phyloP scores from a whole-genome alignment of 2,113 vertebrate genomes.

The Elachura formosa region DNA sequence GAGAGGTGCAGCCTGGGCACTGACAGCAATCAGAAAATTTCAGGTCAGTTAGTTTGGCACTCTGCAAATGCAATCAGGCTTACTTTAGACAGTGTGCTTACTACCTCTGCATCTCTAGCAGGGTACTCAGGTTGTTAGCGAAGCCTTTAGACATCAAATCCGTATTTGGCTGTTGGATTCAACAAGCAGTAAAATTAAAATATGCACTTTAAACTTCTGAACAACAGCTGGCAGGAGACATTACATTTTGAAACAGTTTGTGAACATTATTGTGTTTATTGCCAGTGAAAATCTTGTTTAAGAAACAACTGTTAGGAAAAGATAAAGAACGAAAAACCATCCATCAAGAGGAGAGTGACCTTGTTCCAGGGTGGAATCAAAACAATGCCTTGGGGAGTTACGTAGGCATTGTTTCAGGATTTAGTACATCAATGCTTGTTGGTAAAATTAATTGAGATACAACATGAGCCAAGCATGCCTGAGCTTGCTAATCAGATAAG shows the following conservation, averaged over 20 bases:
- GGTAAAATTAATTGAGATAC: constrained; percentile 43
- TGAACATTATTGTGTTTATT: neutral
- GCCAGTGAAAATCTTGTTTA: neutral
- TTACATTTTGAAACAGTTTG: neutral
- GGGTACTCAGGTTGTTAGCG: neutral
- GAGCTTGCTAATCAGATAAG: constrained; percentile 38
- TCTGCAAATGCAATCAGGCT: neutral
- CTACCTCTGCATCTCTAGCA: neutral
- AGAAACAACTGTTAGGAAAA: constrained; percentile 22
- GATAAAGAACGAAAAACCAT: neutral
- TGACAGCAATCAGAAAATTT: neutral
- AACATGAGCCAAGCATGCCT: constrained; percentile 2
- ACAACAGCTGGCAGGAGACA: neutral
- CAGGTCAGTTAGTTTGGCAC: neutral
- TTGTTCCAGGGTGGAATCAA: constrained; percentile 27
- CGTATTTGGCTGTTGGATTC: neutral
- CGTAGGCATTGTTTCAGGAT: constrained; percentile 1
- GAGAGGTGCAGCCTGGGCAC: neutral
- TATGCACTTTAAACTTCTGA: neutral
- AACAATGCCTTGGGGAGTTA: constrained; percentile 9
- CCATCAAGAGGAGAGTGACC: neutral
- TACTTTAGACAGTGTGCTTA: neutral
- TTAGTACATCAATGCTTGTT: constrained; percentile 11
- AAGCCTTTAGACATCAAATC: neutral
- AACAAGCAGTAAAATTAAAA: neutral